Conservation (phyloP, 2,797 vertebrate species). For the Clarias laeviceps region DNA sequence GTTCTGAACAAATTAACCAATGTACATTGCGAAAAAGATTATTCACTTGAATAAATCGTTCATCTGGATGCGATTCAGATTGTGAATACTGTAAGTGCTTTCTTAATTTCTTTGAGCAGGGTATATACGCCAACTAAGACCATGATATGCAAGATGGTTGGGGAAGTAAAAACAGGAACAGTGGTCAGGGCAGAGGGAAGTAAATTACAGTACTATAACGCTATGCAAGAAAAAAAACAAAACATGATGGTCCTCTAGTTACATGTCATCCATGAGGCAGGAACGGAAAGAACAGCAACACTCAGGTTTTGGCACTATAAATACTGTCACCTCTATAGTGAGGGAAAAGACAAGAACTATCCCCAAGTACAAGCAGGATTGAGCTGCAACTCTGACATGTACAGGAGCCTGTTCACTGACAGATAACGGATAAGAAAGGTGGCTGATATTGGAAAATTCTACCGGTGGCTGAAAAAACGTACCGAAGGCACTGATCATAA, state of each 20-base stretch:
- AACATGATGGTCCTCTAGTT: not conserved
- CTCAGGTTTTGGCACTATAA: not conserved
- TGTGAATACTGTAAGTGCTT: no score
- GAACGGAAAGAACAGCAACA: not conserved
- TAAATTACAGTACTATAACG: not conserved
- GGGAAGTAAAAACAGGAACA: not conserved
- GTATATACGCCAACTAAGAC: not conserved
- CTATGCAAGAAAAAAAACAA: not conserved
- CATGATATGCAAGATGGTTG: not conserved
- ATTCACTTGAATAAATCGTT: no score
- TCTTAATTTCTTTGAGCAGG: no score
- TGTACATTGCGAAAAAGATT: no score
- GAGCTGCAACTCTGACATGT: not conserved
- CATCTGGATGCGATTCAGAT: no score
- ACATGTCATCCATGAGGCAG: not conserved
- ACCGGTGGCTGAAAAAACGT: not conserved
- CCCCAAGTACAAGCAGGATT: not conserved
- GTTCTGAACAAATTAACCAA: no score
- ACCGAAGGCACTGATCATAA: not conserved
- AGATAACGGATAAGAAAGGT: not conserved
- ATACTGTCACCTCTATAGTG: not conserved
- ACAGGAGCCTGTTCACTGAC: not conserved
- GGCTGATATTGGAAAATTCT: conserved; percentile 7
- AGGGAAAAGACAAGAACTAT: not conserved
- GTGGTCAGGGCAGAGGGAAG: not conserved